Percentiles rank a stretch among this genome's conserved stretches.
Conservation (phyloP, 1,140 invertebrate genomes). For the Manduca sexta region DNA sequence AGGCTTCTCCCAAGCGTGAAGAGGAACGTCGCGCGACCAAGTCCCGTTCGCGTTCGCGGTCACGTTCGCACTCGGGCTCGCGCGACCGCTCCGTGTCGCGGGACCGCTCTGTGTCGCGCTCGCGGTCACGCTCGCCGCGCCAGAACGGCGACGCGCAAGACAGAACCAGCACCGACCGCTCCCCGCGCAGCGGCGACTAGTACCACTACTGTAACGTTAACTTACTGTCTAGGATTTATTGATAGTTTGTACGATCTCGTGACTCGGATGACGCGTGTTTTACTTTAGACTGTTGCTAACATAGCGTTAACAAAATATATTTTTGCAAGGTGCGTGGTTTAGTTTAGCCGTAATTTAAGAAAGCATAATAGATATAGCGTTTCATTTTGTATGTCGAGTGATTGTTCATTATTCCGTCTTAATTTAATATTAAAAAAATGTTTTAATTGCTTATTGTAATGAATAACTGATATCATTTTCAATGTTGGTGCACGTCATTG, state of each 20-base stretch:
- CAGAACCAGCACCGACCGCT: conserved; percentile 46
- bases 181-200: conserved; percentile 58
- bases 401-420: too few species aligned
- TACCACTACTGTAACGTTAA: conserved; percentile 1
- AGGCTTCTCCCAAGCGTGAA: conserved; percentile 56
- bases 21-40: conserved; percentile 50
- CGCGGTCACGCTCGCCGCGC: conserved; percentile 42
- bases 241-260: conserved; percentile 23
- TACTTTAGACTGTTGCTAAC: too few species aligned
- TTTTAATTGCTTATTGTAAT: too few species aligned
- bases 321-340: too few species aligned
- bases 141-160: conserved; percentile 53
- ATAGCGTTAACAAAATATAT: too few species aligned
- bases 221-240: conserved; percentile 18
- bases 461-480: too few species aligned
- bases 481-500: too few species aligned
- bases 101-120: conserved; percentile 45
- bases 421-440: too few species aligned
- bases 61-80: conserved; percentile 36
- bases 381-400: too few species aligned
- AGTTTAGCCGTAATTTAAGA: neutral
- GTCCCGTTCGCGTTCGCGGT: conserved; percentile 44
- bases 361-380: too few species aligned
- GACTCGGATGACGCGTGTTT: conserved; percentile 1
- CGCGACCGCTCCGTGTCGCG: conserved; percentile 44